Evolutionary conservation across 2,113 vertebrate genomes (phyloP).

Genomic region (Notiomystis cincta): DNA sequence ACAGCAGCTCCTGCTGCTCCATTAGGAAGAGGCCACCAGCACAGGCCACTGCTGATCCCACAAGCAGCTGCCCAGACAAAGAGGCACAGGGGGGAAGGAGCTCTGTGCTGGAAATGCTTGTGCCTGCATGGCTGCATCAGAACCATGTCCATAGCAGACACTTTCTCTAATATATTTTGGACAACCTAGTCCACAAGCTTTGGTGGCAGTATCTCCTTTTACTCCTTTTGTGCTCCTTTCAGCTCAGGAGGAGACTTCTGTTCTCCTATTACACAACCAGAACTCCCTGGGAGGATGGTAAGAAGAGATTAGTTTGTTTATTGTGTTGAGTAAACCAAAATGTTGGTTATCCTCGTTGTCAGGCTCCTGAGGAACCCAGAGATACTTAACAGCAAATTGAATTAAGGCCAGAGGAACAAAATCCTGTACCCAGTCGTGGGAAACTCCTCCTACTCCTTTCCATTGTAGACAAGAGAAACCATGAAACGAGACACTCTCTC

Average conservation of each 20-base stretch:
- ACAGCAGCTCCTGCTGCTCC: neutral
- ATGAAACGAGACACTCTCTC: constrained; percentile 34
- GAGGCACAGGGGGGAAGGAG: neutral
- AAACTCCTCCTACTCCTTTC: constrained; percentile 46
- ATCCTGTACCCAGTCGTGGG: neutral
- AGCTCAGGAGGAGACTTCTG: neutral
- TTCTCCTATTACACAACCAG: neutral
- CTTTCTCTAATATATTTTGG: neutral
- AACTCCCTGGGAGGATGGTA: neutral
- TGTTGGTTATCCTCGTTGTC: neutral
- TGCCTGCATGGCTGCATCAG: rapidly evolving
- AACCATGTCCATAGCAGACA: neutral
- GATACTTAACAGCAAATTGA: constrained; percentile 34
- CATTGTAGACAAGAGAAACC: constrained; percentile 28
- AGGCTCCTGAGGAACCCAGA: constrained; percentile 2
- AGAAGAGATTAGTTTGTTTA: constrained; percentile 28
- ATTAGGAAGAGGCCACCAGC: neutral
- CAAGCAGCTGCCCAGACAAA: neutral
- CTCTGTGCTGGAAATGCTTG: neutral
- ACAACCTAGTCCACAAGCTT: neutral
- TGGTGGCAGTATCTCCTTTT: neutral
- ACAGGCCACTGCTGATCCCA: neutral
- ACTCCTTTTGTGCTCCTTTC: neutral
- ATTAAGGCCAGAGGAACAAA: constrained; percentile 39
- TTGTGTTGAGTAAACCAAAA: neutral